Evolutionary conservation across 2,888 invertebrate genomes (phyloP), one percentile per base, ranked within the genome.

Genomic region (Acanthosepion pharaonis): DNA sequence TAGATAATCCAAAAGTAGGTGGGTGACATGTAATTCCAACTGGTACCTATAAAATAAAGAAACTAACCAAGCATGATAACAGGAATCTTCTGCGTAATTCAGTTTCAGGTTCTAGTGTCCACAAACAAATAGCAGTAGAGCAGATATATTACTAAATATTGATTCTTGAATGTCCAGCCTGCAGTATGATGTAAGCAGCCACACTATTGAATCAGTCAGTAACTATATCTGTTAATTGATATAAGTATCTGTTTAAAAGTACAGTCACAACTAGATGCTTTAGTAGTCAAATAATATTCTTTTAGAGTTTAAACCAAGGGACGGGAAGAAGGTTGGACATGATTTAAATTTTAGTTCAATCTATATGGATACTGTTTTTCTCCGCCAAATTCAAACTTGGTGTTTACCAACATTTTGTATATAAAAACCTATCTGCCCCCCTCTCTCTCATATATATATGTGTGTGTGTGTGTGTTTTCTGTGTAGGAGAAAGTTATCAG

Each of bases 1-100:
- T 48, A 11, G 92, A 92, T 25, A 23, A 51, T 49, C 23, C 9
- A 48, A 15, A 92, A 92, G 9, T 25, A 25, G 48, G 92, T 8
- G 42, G 49, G 5, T 92, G 51, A 48, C 33, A 18, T 92, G 9
- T 42, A 78, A 78, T 33, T 33, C n/a, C n/a, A 78, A 78, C n/a
- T 11, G 33, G n/a, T 18, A 78, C n/a, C 59, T n/a, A 78, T 5
- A 78, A 78, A 78, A 33, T 15, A 78, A 78, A 15, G 33, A 2
- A 78, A 78, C 78, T n/a, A 78, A 78, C 78, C 78, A 78, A 78
- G n/a, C 78, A 78, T 78, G 78, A 78, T 78, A 11, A 78, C n/a
- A 78, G 33, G 78, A 78, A 33, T 15, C n/a, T 78, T 78, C 78
- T 78, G 78, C 78, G 78, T 78, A 78, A 33, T 78, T 78, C n/a